Percentiles rank a stretch among this genome's conserved stretches.
phyloP scores from a whole-genome alignment of 2,113 vertebrate species.

The Leucosticte australis region DNA sequence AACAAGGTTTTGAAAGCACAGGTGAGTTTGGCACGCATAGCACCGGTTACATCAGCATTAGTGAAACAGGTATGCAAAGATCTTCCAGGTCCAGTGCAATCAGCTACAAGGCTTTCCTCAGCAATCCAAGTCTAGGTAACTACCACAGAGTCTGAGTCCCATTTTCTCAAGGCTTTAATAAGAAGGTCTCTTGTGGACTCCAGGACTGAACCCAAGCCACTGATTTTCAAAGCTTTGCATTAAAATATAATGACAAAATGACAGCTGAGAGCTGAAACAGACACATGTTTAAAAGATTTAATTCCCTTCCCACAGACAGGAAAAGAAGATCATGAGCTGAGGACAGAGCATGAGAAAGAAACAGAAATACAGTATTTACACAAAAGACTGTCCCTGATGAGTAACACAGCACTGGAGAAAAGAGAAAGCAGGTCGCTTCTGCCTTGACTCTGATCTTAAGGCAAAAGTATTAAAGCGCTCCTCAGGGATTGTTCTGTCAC shows the following conservation, averaged over 20 bases:
- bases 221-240: background rate
- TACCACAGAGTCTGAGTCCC: background rate
- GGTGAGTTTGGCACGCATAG: rapidly evolving
- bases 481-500: background rate
- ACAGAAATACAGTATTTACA: background rate
- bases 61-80: background rate
- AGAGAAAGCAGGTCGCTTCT: background rate
- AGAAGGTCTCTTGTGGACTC: background rate
- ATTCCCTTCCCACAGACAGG: background rate
- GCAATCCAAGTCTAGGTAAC: background rate
- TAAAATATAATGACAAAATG: background rate
- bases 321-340: background rate
- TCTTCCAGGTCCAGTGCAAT: background rate
- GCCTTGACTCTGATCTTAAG: background rate
- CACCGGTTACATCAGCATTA: background rate
- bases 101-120: background rate
- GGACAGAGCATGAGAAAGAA: background rate
- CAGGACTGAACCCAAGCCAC: background rate
- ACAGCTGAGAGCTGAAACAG: background rate
- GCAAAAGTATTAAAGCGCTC: background rate
- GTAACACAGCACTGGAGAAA: background rate
- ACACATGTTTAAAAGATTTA: background rate
- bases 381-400: background rate
- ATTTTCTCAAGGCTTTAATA: background rate
- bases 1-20: background rate